These are phyloP conservation scores for Uropetala carovei DNA, from an alignment of 2,888 invertebrate genomes.

Conservation along the genomic window DNA sequence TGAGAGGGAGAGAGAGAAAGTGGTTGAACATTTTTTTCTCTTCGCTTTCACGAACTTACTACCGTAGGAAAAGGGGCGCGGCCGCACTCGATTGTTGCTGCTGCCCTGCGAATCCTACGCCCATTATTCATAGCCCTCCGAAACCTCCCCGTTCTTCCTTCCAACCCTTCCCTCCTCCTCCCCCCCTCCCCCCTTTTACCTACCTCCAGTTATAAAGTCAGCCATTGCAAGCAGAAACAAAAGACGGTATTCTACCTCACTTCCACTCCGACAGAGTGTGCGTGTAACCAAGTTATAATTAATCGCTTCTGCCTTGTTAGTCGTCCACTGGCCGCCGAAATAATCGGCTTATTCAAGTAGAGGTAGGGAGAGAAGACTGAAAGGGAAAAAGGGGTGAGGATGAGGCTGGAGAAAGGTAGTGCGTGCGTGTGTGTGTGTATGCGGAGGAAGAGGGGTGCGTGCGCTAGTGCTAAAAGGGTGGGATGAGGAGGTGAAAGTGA, in stretches of 20 bases:
- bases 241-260: neutral
- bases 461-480: neutral
- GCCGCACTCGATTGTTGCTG: neutral
- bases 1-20: neutral
- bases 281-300: slow-evolving; percentile 32
- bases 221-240: neutral
- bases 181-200: no score
- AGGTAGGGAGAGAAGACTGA: neutral
- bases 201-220: neutral
- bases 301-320: slow-evolving; percentile 32
- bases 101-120: slow-evolving; percentile 17
- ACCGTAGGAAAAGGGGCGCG: neutral
- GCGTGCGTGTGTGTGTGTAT: neutral
- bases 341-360: slow-evolving; percentile 6
- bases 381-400: neutral
- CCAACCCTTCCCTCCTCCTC: neutral
- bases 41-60: neutral
- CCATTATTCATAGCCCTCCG: neutral
- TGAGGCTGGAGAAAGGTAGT: neutral
- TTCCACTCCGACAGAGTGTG: slow-evolving; percentile 19
- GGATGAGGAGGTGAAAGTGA: neutral
- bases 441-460: neutral
- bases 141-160: neutral
- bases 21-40: neutral
- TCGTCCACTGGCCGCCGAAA: neutral